Base-by-base conservation (phyloP, 2,888 invertebrate genomes). In the Helobdella robusta region DNA sequence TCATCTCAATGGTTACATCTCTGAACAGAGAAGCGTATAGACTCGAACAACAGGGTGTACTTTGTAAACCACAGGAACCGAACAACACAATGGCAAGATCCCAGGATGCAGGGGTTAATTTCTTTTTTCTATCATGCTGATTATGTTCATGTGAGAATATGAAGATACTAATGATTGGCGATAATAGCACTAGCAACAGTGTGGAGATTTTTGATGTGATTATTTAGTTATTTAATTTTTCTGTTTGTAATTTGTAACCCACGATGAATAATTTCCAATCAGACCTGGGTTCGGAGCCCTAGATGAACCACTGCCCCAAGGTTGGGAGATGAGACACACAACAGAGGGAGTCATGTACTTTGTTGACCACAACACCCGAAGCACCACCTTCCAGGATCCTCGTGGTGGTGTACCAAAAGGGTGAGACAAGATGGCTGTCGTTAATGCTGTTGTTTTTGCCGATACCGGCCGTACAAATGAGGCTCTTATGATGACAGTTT, bases 21-120 rank as follows among this genome's bases (percentile, higher is more conserved):
- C n/a, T n/a, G n/a, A n/a, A 5, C 74, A 78, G 78, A 79, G 68
- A 77, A 77, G 67, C 68, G 78, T 69, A 74, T 76, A 8, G 78
- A 78, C 72, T 72, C 72, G 28, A 77, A 75, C 71, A 75, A 76
- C 23, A 69, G 78, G 66, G 77, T 78, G 25, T 98, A 99, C 83
- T 98, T 90, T 82, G 97, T 99, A 50, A 98, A 98, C 82, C 98
- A 98, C 81, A 91, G 92, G 79, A 98, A 97, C 82, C 86, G 94
- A 72, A 97, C 95, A 54, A 98, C 97, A 1, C 97, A 98, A 79
- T 99, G 98, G 98, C 97, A 98, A 80, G 98, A 99, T 83, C 98
- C 98, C 0, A 83, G 98, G 73, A 97, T 97, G 0, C 97, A 97
- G 82, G 97, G 94, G 79, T 78, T 72, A 69, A 75, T 70, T 25